Base-by-base conservation (phyloP, 2,113 vertebrate species). In the Siniperca chuatsi region DNA sequence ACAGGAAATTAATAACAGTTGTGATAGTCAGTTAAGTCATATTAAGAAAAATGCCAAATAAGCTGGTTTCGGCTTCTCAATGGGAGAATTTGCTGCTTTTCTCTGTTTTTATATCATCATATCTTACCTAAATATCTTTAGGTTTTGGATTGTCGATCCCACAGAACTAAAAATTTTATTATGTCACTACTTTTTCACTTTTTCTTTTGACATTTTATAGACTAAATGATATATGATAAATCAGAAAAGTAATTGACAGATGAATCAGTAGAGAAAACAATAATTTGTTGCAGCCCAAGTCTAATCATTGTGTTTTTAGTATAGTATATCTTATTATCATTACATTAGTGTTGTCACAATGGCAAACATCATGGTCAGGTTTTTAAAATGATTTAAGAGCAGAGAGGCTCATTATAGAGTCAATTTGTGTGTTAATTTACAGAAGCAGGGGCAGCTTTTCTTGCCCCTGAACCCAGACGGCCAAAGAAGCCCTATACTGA, bases 291-390 rank as follows among this genome's bases (percentile, higher is more conserved):
- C 33, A 64, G 21, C 16, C 8, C 2, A 8, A 48, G 16, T 85
- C 35, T 29, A 50, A 79, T 46, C 25, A 18, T 64, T 48, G 7
- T 61, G 23, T 21, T 40, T 68, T 55, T 33, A 57, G 48, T 60
- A 35, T 50, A 65, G 8, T 42, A 69, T 68, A 69, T 68, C 21
- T 62, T 48, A 52, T 69, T 42, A 33, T 65, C 10, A 64, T 62
- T 55, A 58, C 18, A 70, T 75, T 58, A 58, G n/a, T 62, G 21
- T 48, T 79, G 12, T 60, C 16, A 57, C 12, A 12, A 11, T 55
- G 33, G 52, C 44, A 33, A 20, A 60, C 2, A 3, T 37, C 13
- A 54, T 35, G 52, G 33, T 57, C 25, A 77, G 61, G n/a, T 78
- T 72, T 81, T 20, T 44, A 40, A 40, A n/a, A 58, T 33, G 6